Base-by-base conservation (phyloP, 1,140 invertebrate species). In the Drosophila trapezifrons region DNA sequence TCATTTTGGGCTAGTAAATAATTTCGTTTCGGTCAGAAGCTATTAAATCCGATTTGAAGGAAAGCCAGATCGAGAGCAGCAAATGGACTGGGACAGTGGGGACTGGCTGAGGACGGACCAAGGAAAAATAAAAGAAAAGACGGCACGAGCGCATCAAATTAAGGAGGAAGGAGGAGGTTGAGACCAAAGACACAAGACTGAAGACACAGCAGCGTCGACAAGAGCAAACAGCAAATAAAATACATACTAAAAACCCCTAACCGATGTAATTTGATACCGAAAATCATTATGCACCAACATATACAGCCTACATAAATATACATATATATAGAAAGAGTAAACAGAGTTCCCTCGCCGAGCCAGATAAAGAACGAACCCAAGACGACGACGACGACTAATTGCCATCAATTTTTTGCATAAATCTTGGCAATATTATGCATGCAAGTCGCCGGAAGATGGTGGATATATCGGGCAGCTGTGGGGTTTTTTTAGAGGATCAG, bases 341-440 rank as follows among this genome's bases (percentile, higher is more conserved):
- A 51, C 65, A 43, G 45, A 65, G 45, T 37, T 67, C 20, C 59
- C 35, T 65, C 10, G 17, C 5, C 40, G 32, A 66, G 43, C 25
- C 64, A 55, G 32, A 66, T 58, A 76, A 49, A 70, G 54, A 47
- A 65, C 55, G 43, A 62, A 55, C 47, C 65, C 22, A 35, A 55
- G 70, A 54, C 71, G 78, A 43, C 49, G 43, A 52, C 49, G 46
- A 73, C 83, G 84, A 89, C 84, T 87, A 87, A 87, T 87, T 87
- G 84, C 84, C 84, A 87, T 89, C 80, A 89, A 87, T 89, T 87
- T 86, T 89, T 83, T 87, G 84, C 80, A 87, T 87, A 87, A 87
- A 87, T 87, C 84, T 87, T 89, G 84, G 54, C 54, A 78, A 75
- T 87, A 87, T 89, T 89, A 87, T 89, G 84, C 84, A 87, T 83